Evolutionary conservation across 1,140 invertebrate genomes (phyloP).

Genomic region (Neomicropteryx cornuta): DNA sequence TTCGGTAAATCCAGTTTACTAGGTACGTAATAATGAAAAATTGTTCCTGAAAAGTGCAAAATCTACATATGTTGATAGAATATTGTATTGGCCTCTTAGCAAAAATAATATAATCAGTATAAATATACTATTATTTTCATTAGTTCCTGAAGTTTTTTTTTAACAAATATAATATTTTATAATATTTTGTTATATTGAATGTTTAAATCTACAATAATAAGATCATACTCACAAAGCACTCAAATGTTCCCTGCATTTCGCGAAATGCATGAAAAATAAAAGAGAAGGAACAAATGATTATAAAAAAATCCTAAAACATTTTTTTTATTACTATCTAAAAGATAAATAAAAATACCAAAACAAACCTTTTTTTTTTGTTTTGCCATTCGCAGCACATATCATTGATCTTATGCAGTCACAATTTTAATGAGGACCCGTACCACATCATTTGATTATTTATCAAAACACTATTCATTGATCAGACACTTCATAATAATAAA

Average conservation of each 20-base stretch:
- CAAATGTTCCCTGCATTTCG: conserved; percentile 69
- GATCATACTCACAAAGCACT: conserved; percentile 80
- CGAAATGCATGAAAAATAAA: conserved; percentile 28
- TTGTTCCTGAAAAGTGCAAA: too few species aligned
- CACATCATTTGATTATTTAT: too few species aligned
- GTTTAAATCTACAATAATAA: conserved; percentile 18
- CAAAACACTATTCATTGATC: too few species aligned
- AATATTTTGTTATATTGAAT: not conserved
- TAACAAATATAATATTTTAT: not conserved
- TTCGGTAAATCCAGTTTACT: too few species aligned
- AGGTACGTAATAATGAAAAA: too few species aligned
- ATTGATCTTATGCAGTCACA: not conserved
- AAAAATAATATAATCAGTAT: too few species aligned
- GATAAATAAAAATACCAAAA: not conserved
- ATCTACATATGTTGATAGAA: too few species aligned
- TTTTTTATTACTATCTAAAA: not conserved
- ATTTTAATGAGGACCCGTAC: too few species aligned
- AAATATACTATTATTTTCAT: too few species aligned
- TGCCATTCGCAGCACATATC: not conserved
- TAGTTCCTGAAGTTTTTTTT: too few species aligned
- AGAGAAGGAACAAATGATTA: not conserved
- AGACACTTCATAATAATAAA: too few species aligned
- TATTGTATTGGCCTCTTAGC: too few species aligned
- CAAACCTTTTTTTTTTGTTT: not conserved
- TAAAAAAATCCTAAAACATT: not conserved